These are phyloP conservation scores for Diadema setosum DNA, from an alignment of 35 echinoderm and acorn worm genomes.

Conservation along the genomic window DNA sequence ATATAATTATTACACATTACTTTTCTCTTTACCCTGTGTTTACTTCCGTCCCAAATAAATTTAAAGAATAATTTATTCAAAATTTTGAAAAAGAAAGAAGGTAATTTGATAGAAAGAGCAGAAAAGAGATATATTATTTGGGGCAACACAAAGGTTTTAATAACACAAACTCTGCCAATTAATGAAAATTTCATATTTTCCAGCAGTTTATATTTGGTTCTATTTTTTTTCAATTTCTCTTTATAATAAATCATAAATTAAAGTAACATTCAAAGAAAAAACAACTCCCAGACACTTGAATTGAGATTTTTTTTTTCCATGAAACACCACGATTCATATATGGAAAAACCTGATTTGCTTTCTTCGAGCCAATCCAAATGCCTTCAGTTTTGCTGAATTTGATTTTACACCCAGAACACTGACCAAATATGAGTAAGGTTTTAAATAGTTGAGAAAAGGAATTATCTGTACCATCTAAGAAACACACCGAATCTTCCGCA, in stretches of 20 bases:
- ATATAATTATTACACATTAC: neutral
- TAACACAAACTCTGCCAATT: slow-evolving; percentile 1
- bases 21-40: neutral
- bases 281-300: neutral
- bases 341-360: neutral
- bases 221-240: slow-evolving; percentile 2
- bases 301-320: neutral
- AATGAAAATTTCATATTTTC: neutral
- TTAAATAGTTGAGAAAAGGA: slow-evolving; percentile 21
- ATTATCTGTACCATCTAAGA: neutral
- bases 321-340: neutral
- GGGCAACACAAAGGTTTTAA: neutral
- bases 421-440: neutral
- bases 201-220: neutral
- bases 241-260: neutral
- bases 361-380: slow-evolving; percentile 17
- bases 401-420: neutral
- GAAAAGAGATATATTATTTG: neutral
- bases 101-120: too few relatives aligned
- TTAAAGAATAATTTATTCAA: too few relatives aligned
- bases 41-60: too few relatives aligned
- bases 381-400: neutral
- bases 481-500: slow-evolving; percentile 11
- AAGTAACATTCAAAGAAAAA: neutral
- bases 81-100: too few relatives aligned